Evolutionary conservation across 2,113 vertebrate genomes (phyloP).

Genomic region (Microcebus ravelobensis): DNA sequence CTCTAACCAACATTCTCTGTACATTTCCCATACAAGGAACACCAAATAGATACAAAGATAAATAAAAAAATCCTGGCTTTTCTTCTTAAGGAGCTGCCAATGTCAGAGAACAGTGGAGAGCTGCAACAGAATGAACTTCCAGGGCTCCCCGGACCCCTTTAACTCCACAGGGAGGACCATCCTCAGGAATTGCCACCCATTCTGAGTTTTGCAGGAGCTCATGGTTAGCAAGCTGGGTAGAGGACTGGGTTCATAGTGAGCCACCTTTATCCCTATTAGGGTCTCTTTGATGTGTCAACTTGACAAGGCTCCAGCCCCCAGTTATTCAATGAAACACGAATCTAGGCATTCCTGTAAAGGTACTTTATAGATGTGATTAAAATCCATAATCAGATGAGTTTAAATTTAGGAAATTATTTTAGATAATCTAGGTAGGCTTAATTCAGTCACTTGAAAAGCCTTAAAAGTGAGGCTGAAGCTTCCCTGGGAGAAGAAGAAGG

Average conservation of each 20-base stretch:
- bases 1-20: neutral
- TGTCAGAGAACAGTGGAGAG: neutral
- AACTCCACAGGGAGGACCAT: neutral
- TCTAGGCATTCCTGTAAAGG: neutral
- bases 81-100: neutral
- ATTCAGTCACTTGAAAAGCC: neutral
- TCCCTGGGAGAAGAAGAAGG: neutral
- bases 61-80: neutral
- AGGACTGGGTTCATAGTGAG: neutral
- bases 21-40: neutral
- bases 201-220: neutral
- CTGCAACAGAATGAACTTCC: neutral
- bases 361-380: neutral
- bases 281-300: neutral
- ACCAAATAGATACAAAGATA: neutral
- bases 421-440: neutral
- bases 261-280: neutral
- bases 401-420: neutral
- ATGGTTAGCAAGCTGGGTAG: neutral
- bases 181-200: neutral
- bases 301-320: neutral
- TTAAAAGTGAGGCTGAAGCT: neutral
- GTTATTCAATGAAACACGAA: neutral
- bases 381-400: neutral
- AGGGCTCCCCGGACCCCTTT: neutral